Conservation (phyloP, 1,140 invertebrate genomes). For the Drosophila chauvacae region DNA sequence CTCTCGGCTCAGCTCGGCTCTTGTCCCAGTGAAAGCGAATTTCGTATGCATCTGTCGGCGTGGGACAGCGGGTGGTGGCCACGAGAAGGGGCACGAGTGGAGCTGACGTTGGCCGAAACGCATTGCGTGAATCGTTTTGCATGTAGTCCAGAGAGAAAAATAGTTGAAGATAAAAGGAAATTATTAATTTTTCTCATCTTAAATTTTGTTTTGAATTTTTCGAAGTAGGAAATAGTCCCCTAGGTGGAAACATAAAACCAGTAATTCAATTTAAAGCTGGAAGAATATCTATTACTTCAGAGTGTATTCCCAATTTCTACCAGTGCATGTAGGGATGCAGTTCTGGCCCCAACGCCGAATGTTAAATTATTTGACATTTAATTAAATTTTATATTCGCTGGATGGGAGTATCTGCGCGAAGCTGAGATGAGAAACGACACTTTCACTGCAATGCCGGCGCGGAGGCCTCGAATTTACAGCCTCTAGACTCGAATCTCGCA, state of each 20-base stretch:
- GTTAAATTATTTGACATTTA: conserved; percentile 82
- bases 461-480: conserved; percentile 15
- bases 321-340: conserved; percentile 59
- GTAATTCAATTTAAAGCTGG: neutral
- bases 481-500: conserved; percentile 8
- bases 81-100: neutral
- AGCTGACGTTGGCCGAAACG: conserved; percentile 31
- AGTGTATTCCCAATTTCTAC: neutral
- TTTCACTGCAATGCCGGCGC: conserved; percentile 66
- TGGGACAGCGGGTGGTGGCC: conserved; percentile 4
- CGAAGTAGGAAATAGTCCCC: neutral
- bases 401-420: conserved; percentile 26
- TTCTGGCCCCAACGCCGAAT: conserved; percentile 43
- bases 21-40: conserved; percentile 75
- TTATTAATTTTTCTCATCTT: neutral
- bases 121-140: conserved; percentile 62
- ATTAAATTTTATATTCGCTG: conserved; percentile 59
- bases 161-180: neutral
- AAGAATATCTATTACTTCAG: neutral
- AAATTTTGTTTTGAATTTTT: neutral
- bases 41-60: conserved; percentile 52
- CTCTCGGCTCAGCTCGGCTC: conserved; percentile 22
- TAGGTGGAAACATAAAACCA: neutral
- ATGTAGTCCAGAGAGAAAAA: conserved; percentile 14
- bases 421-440: conserved; percentile 76